phyloP scores from a whole-genome alignment of 92 coral and sea anemone genomes.

The Diadumene lineata region DNA sequence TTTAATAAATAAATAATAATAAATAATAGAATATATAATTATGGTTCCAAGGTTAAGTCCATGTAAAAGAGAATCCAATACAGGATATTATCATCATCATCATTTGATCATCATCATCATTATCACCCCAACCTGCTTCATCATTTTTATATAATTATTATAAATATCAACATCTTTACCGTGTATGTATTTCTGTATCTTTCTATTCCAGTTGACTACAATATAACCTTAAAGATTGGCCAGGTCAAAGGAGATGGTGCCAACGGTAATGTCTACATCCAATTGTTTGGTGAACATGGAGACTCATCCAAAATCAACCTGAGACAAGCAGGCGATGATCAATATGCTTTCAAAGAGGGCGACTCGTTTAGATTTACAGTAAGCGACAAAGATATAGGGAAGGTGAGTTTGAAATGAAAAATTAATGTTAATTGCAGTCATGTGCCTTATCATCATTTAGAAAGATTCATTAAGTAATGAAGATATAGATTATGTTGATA shows the following conservation, averaged over 20 bases:
- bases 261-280: constrained; percentile 96
- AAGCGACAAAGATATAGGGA: constrained; percentile 82
- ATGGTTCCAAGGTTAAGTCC: too few relatives aligned
- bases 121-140: neutral
- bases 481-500: too few relatives aligned
- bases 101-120: neutral
- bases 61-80: too few relatives aligned
- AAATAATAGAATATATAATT: too few relatives aligned
- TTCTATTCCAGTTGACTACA: constrained; percentile 64
- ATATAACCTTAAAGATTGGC: constrained; percentile 83
- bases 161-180: too few relatives aligned
- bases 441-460: too few relatives aligned
- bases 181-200: neutral
- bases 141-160: too few relatives aligned
- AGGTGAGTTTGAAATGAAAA: constrained; percentile 44
- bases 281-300: constrained; percentile 86
- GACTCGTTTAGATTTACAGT: constrained; percentile 87
- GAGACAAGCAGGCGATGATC: constrained; percentile 82
- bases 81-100: too few relatives aligned
- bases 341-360: constrained; percentile 71
- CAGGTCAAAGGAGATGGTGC: constrained; percentile 88
- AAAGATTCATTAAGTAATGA: too few relatives aligned
- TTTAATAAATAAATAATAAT: too few relatives aligned
- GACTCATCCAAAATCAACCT: constrained; percentile 89
- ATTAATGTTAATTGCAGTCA: neutral